phyloP scores from a whole-genome alignment of 1,140 invertebrate genomes.

The Trichomalopsis sarcophagae region DNA sequence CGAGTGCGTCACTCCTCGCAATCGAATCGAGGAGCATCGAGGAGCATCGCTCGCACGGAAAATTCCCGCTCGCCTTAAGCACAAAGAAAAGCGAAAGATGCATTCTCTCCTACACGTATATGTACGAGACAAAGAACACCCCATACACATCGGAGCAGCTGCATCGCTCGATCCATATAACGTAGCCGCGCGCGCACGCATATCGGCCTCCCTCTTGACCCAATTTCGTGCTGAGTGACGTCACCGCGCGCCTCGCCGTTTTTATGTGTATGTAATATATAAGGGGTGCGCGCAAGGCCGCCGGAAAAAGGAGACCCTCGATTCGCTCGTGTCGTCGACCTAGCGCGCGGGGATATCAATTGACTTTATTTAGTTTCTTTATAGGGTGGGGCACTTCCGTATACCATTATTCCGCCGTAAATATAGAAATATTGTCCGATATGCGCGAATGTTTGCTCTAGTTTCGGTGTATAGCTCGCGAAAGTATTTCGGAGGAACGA shows the following conservation, averaged over 20 bases:
- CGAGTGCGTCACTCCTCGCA: too few relatives aligned
- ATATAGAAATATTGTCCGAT: too few relatives aligned
- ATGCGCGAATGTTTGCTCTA: too few relatives aligned
- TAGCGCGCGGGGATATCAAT: neutral
- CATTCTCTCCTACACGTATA: too few relatives aligned
- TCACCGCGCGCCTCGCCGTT: conserved; percentile 44
- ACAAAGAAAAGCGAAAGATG: too few relatives aligned
- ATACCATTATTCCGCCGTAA: too few relatives aligned
- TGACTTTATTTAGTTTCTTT: neutral
- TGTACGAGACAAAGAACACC: too few relatives aligned
- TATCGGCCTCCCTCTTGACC: conserved; percentile 36
- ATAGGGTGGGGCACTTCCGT: neutral
- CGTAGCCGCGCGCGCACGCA: neutral
- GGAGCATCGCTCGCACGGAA: too few relatives aligned
- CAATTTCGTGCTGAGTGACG: conserved; percentile 44
- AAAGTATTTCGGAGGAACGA: neutral
- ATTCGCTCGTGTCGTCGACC: neutral
- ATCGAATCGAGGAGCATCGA: too few relatives aligned
- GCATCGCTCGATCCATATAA: neutral
- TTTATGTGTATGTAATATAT: neutral
- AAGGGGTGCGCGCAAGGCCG: neutral
- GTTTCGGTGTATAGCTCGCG: neutral
- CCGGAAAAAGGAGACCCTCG: neutral
- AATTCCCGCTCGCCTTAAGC: too few relatives aligned
- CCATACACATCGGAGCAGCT: neutral